Percentiles rank a stretch among this genome's conserved stretches.
phyloP scores from a whole-genome alignment of 2,888 invertebrate species.

The Cylindroiulus punctatus region DNA sequence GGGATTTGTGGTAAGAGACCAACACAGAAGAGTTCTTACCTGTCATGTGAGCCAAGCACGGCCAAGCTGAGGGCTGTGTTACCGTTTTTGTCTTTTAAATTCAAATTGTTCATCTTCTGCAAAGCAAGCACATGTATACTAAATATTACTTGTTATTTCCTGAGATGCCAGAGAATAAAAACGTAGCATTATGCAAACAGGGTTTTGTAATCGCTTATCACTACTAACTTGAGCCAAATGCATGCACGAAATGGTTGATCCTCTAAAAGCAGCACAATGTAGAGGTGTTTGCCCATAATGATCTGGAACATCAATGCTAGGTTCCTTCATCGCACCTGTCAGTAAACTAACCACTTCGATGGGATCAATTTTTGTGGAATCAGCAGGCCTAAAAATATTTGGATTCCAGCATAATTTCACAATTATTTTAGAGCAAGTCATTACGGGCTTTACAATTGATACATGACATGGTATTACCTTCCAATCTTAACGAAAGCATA shows the following conservation, averaged over 20 bases:
- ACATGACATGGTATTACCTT: conserved; percentile 58
- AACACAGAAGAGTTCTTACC: conserved; percentile 60
- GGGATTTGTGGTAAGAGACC: not conserved
- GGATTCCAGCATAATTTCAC: not conserved
- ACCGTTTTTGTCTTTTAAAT: conserved; percentile 65
- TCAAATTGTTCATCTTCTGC: conserved; percentile 62
- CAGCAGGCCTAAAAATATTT: conserved; percentile 61
- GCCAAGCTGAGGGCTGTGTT: conserved; percentile 68
- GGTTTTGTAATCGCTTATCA: not conserved
- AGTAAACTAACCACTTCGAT: conserved; percentile 67
- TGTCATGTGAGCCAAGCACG: conserved; percentile 66
- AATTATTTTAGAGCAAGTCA: no score
- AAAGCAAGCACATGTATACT: conserved; percentile 53
- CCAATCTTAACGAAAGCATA: conserved; percentile 67
- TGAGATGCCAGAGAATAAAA: not conserved
- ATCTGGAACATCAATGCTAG: conserved; percentile 64
- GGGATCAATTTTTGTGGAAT: conserved; percentile 64
- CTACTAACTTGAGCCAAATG: conserved; percentile 64
- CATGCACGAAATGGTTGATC: conserved; percentile 68
- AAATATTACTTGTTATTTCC: not conserved
- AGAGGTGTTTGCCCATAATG: conserved; percentile 65
- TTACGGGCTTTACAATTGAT: not conserved
- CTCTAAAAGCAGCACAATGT: conserved; percentile 67
- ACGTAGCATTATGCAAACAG: not conserved
- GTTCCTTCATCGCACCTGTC: conserved; percentile 64